These are phyloP conservation scores for Branchinecta sandiegonensis DNA, from an alignment of 2,888 invertebrate species.

Conservation along the genomic window DNA sequence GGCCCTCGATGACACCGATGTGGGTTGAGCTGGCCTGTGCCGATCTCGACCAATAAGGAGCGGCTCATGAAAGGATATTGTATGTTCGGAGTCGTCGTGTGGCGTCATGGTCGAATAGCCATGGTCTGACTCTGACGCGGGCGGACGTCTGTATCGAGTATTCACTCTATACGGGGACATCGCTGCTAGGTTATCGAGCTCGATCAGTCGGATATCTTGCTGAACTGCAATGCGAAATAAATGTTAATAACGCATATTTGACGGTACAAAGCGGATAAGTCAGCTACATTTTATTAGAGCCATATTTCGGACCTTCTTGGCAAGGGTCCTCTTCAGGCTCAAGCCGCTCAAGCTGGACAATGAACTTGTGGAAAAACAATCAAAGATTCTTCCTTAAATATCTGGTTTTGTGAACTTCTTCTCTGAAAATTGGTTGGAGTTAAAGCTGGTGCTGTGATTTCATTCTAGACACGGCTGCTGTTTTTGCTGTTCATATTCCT, in stretches of 20 bases:
- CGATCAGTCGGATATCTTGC: constrained; percentile 35
- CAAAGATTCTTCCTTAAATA: no score
- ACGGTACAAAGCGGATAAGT: no score
- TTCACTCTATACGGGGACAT: constrained; percentile 77
- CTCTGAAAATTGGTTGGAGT: no score
- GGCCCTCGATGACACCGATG: constrained; percentile 23
- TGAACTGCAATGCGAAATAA: constrained; percentile 17
- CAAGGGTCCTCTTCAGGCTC: no score
- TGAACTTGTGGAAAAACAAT: no score
- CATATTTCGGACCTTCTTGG: no score
- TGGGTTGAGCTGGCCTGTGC: constrained; percentile 30
- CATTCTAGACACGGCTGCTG: no score
- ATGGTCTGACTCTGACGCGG: constrained; percentile 73
- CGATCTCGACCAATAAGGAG: constrained; percentile 30
- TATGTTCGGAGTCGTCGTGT: constrained; percentile 62
- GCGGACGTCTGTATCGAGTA: constrained; percentile 55
- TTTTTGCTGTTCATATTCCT: no score
- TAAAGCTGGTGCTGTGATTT: no score
- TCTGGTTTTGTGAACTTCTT: no score
- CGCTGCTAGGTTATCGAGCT: constrained; percentile 48
- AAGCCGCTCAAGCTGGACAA: no score
- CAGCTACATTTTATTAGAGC: no score
- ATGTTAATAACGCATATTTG: neutral
- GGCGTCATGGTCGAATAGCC: constrained; percentile 90
- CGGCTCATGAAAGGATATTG: constrained; percentile 48